Conservation (phyloP, 2,113 vertebrate species). For the Dissostichus mawsoni region DNA sequence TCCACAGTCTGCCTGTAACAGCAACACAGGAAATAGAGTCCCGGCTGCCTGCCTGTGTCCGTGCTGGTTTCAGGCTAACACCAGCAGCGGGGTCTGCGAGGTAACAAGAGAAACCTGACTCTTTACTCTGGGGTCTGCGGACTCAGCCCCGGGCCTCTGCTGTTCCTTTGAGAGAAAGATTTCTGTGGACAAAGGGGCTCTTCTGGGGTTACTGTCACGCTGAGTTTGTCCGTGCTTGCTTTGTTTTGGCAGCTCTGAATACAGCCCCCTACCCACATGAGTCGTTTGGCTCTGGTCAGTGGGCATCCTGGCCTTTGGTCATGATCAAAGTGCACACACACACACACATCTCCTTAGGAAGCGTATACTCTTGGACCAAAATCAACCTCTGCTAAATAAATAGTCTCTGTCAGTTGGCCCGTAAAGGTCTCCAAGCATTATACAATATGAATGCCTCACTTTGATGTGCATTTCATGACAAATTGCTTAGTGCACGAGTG, state of each 20-base stretch:
- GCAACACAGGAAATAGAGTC: not conserved
- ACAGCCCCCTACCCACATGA: not conserved
- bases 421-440: not conserved
- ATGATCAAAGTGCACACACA: not conserved
- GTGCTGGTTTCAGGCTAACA: constrained; percentile 35
- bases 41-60: not conserved
- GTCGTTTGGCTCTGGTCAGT: constrained; percentile 29
- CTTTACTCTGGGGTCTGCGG: constrained; percentile 16
- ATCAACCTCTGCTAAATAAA: not conserved
- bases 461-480: not conserved
- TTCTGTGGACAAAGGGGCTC: constrained; percentile 54
- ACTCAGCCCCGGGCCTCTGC: constrained; percentile 28
- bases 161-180: constrained; percentile 58
- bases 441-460: not conserved
- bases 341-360: not conserved
- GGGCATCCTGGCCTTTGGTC: not conserved
- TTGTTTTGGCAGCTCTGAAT: constrained; percentile 44
- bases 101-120: constrained; percentile 46
- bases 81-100: constrained; percentile 29
- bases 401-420: not conserved
- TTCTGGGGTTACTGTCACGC: constrained; percentile 22
- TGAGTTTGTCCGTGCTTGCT: constrained; percentile 22
- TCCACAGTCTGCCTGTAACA: not conserved
- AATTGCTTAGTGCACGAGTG: not conserved
- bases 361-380: not conserved